Evolutionary conservation across 2,797 vertebrate genomes (phyloP), one percentile per base, ranked within the genome.

Genomic region (Phoeniculus purpureus): DNA sequence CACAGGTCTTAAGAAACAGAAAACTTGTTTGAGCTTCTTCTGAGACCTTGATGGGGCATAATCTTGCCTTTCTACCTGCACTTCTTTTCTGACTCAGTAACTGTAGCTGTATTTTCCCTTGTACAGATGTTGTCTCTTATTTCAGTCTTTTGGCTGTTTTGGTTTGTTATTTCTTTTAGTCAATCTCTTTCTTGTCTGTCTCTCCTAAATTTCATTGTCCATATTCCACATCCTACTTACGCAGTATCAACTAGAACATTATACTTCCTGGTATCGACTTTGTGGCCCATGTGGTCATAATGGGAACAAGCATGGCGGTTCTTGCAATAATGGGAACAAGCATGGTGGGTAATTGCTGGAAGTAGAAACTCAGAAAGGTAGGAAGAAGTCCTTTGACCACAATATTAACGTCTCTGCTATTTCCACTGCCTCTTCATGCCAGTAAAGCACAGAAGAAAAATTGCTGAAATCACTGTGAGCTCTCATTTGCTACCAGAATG

Each of bases 401-500:
- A 60, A 20, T 5, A 14, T 50, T 54, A 45, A 59, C 19, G 8
- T 6, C 7, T 81, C 71, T 79, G 43, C 47, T 75, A 5, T 82
- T 77, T 47, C 32, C 16, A 22, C 29, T 65, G 31, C 37, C n/a
- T 87, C 43, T 81, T 81, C 40, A 29, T 32, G 64, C 31, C 45
- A 88, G 48, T 20, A 83, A 81, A 91, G n/a, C 34, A 81, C n/a
- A 27, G 58, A 87, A 54, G 26, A 91, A 92, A 85, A 85, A 81
- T 43, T 31, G 85, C 56, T 78, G 45, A 81, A 34, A 45, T 84
- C 52, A n/a, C 27, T 51, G n/a, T 18, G 22, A 81, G 17, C 6
- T 94, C 40, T 82, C 2, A 0, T 87, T 64, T 91, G 16, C 50
- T 78, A 21, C 8, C 6, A 9, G 31, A 86, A 29, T 56, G 85